phyloP scores from a whole-genome alignment of 2,888 invertebrate species.

The Clunio marinus region DNA sequence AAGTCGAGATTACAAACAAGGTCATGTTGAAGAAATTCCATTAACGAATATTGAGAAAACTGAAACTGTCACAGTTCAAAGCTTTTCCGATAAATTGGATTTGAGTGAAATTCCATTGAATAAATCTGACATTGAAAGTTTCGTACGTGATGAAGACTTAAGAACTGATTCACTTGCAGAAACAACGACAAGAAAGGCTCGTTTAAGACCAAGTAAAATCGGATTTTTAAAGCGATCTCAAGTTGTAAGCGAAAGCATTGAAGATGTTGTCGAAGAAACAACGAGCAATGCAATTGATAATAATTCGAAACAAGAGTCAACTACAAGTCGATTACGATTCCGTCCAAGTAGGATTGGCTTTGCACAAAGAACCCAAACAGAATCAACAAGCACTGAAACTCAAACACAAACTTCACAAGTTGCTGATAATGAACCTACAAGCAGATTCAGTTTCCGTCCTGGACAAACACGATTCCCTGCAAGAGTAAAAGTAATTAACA shows the following conservation, averaged over 20 bases:
- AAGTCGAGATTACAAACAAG: not conserved
- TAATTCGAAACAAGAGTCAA: no score
- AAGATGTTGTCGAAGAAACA: not conserved
- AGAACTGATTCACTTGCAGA: not conserved
- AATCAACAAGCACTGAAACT: not conserved
- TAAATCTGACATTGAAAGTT: constrained; percentile 30
- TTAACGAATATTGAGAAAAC: not conserved
- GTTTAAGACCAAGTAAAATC: not conserved
- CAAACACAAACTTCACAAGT: not conserved
- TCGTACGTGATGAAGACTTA: constrained; percentile 6
- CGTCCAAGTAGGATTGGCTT: not conserved
- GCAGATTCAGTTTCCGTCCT: not conserved
- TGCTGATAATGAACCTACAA: not conserved
- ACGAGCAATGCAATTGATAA: not conserved
- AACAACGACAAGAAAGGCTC: not conserved
- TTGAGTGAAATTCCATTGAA: constrained; percentile 28
- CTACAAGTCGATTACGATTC: not conserved
- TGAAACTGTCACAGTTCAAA: constrained; percentile 7
- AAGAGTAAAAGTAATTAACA: no score
- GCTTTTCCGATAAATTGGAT: constrained; percentile 25
- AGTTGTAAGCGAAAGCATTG: not conserved
- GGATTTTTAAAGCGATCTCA: constrained; percentile 1
- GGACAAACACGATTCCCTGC: not conserved
- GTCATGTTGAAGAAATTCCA: constrained; percentile 38
- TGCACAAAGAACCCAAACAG: not conserved